Evolutionary conservation across 2,888 invertebrate genomes (phyloP), one percentile per base, ranked within the genome.

Genomic region (Patella caerulea): DNA sequence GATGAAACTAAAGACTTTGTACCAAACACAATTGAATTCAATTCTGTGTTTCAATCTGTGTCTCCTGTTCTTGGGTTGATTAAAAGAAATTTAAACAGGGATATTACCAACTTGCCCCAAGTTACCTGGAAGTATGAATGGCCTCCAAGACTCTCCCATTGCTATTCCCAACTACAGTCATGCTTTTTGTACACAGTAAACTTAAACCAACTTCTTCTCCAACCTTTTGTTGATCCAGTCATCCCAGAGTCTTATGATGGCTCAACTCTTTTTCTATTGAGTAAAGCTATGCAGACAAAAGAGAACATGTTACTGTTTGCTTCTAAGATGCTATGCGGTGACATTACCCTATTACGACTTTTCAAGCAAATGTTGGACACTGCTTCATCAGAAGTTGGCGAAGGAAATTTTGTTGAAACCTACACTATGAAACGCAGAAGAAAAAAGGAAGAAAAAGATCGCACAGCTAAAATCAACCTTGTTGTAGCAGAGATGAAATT

Each of bases 101-200:
- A 85, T 76, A 74, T 82, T 72, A 74, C 74, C 4, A 76, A 81
- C 9, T 74, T 76, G 14, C 85, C 85, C 9, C 55, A 73, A 24
- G 78, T 85, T 53, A 85, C 82, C 71, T 70, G 79, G 56, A 83
- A 80, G n/a, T 82, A 83, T 71, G 79, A 73, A 11, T 83, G 88
- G 14, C 81, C 87, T 19, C 75, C 84, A 2, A 55, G 74, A 7
- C 75, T 84, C 45, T 78, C 88, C 53, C 92, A 92, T 82, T 88
- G 85, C 29, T 89, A 89, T 71, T 85, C 89, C 15, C 91, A 92
- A 83, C 87, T 90, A 71, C 92, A 92, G 77, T 82, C 90, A 2
- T 89, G 89, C 72, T 79, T 89, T 15, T 77, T 86, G 3, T 87
- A 88, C 55, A 74, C 84, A 2, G 74, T 86, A 12, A 84, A 88